Conservation (phyloP, 2,888 invertebrate species). For the Phaonia tiefii region DNA sequence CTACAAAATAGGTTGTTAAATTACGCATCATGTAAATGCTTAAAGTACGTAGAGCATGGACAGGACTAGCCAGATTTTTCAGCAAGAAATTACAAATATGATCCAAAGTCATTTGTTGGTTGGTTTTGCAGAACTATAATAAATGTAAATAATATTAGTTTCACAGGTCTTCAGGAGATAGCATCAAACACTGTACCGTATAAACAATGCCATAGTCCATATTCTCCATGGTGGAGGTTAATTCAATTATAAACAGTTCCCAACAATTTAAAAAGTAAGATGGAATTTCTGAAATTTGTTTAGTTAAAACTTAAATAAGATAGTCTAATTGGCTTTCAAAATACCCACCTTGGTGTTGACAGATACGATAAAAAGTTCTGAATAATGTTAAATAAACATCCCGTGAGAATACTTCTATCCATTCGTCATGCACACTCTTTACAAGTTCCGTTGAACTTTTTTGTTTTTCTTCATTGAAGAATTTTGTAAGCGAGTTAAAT, state of each 20-base stretch:
- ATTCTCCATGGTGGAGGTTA: slow-evolving; percentile 72
- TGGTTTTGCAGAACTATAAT: slow-evolving; percentile 74
- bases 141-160: neutral
- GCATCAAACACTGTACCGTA: slow-evolving; percentile 27
- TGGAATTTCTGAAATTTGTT: slow-evolving; percentile 54
- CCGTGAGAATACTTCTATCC: slow-evolving; percentile 88
- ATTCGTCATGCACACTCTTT: slow-evolving; percentile 83
- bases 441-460: slow-evolving; percentile 78
- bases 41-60: slow-evolving; percentile 73
- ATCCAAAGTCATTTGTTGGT: slow-evolving; percentile 73
- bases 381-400: slow-evolving; percentile 81
- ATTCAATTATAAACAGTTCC: slow-evolving; percentile 71
- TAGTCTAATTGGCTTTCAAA: neutral
- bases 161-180: neutral
- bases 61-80: slow-evolving; percentile 73
- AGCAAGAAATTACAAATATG: slow-evolving; percentile 76
- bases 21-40: slow-evolving; percentile 73
- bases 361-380: slow-evolving; percentile 74
- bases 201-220: slow-evolving; percentile 75
- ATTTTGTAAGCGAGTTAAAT: slow-evolving; percentile 80
- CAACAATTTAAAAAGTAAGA: slow-evolving; percentile 69
- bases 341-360: slow-evolving; percentile 68
- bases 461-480: slow-evolving; percentile 79
- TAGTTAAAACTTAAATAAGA: neutral
- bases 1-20: slow-evolving; percentile 75